Evolutionary conservation across 2,888 invertebrate genomes (phyloP), one percentile per base, ranked within the genome.

Genomic region (Nemotelus pantherinus): DNA sequence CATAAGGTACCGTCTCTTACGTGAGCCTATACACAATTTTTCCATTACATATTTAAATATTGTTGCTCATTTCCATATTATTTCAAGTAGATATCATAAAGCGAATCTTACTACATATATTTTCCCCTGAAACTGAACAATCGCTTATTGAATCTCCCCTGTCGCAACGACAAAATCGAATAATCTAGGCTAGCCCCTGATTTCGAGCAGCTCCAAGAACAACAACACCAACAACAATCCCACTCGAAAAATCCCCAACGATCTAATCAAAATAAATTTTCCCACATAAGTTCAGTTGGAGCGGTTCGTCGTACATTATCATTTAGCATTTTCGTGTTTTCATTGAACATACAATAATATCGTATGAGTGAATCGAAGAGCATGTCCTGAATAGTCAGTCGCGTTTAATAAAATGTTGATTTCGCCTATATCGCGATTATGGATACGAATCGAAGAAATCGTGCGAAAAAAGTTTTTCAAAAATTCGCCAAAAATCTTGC

Each of bases 401-500:
- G 25, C 25, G 25, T 25, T 25, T 25, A 1, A 25, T 25, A 25
- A 25, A 25, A 25, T 25, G 25, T 25, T 25, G 25, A 25, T 25
- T 25, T 25, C 25, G 25, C 25, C 25, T 25, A 25, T 25, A 25
- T 25, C 25, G 25, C 25, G 25, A 25, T 25, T 25, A 60, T 50
- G 74, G 74, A 60, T 74, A 7, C 74, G 3, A n/a, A 10, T 9
- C 74, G 74, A 63, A n/a, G 74, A 2, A 74, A 57, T 77, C 79
- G 80, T 55, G 60, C 79, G 43, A 82, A 82, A 77, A 77, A 77
- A 41, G 79, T 81, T 57, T 84, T 88, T 81, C 88, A 88, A 82
- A 89, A 88, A 82, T 86, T 89, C 65, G 89, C 89, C 10, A 82
- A 81, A 81, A 89, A 89, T 84, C 89, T 88, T 81, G 84, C 89